These are phyloP conservation scores for Bursaphelenchus okinawaensis DNA, from an alignment of 2,888 invertebrate species.

Conservation along the genomic window DNA sequence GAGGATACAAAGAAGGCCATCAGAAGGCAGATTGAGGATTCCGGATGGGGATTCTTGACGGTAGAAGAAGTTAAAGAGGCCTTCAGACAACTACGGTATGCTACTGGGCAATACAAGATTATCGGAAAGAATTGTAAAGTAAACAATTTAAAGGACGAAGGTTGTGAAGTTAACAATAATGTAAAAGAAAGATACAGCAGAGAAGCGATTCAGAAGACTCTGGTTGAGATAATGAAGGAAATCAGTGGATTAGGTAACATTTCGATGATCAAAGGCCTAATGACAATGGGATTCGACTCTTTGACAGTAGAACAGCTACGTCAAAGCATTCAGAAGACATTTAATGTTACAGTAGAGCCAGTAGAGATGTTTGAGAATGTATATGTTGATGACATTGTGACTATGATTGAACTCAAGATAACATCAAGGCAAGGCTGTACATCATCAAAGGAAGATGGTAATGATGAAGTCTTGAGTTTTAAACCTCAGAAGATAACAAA, in stretches of 20 bases:
- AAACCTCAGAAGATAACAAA: too few relatives aligned
- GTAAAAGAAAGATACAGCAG: background rate
- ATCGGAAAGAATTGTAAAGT: background rate
- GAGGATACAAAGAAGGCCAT: conserved; percentile 26
- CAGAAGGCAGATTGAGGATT: conserved; percentile 29
- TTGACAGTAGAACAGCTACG: conserved; percentile 48
- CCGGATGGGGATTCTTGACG: conserved; percentile 39
- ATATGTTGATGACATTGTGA: conserved; percentile 25
- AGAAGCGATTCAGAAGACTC: background rate
- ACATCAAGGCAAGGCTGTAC: background rate
- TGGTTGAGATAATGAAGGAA: conserved; percentile 31
- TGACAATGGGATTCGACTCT: conserved; percentile 52
- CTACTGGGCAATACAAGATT: conserved; percentile 4
- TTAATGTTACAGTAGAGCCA: conserved; percentile 48
- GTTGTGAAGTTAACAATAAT: conserved; percentile 5
- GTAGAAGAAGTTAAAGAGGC: conserved; percentile 8
- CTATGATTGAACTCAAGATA: conserved; percentile 15
- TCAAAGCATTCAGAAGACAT: conserved; percentile 13
- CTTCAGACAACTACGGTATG: background rate
- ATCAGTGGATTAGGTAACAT: conserved; percentile 35
- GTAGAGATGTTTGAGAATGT: conserved; percentile 43
- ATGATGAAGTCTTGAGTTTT: too few relatives aligned
- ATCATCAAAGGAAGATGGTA: too few relatives aligned
- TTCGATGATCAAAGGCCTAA: conserved; percentile 35
- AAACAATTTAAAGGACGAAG: background rate